Conservation (phyloP, 2,113 vertebrate species). For the sheep (Ovis aries) region DNA sequence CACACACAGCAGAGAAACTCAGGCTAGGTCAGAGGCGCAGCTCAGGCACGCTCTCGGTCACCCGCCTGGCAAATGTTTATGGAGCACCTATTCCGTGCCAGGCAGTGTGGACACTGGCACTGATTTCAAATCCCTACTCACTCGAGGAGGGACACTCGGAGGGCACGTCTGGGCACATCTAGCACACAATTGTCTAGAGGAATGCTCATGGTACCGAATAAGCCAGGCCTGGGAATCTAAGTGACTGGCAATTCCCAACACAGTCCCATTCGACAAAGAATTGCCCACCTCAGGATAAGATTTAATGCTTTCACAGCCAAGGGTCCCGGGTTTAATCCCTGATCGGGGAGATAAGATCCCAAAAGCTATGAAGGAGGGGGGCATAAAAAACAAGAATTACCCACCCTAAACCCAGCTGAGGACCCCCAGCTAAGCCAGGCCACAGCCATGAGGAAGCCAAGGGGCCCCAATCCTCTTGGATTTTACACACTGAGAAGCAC, state of each 20-base stretch:
- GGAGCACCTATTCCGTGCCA: neutral
- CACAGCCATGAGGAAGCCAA: neutral
- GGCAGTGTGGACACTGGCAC: neutral
- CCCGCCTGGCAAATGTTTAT: neutral
- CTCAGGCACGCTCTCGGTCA: neutral
- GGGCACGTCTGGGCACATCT: neutral
- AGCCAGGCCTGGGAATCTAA: neutral
- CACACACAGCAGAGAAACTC: neutral
- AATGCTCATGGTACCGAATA: neutral
- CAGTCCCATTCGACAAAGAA: neutral
- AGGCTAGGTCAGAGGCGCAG: neutral
- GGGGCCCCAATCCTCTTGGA: neutral
- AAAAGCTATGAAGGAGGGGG: fast-evolving
- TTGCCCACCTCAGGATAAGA: neutral
- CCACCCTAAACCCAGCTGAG: neutral
- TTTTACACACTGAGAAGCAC: neutral
- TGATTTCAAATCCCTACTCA: neutral
- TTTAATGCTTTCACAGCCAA: neutral
- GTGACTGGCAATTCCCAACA: neutral
- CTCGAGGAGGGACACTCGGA: neutral
- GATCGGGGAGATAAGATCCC: neutral
- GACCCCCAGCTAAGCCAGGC: neutral
- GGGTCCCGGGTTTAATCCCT: neutral
- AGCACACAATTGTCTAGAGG: neutral
- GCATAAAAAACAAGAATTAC: neutral